Evolutionary conservation across 2,888 invertebrate genomes (phyloP), one percentile per base, ranked within the genome.

Genomic region (Rhogogaster chlorosoma): DNA sequence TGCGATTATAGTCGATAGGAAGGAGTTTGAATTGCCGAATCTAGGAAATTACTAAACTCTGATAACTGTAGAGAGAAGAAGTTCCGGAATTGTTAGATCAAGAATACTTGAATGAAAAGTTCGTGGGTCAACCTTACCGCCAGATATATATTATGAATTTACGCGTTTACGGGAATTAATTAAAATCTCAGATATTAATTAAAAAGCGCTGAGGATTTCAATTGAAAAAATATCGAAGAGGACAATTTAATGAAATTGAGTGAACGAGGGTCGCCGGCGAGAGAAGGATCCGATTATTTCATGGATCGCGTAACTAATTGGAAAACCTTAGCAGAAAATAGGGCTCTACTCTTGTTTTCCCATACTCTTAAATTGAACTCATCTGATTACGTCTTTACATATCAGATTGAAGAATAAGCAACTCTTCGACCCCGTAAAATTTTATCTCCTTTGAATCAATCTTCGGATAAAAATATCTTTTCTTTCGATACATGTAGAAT

Each of bases 121-220:
- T 42, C 38, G 3, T 10, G 26, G 42, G 26, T 73, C 22, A 42
- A 73, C 10, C 22, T 22, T 73, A 22, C 32, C 67, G 67, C 10
- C 67, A 32, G 10, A 67, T 61, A 71, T 61, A 71, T 32, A 32
- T 32, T 71, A n/a, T n/a, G 22, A 73, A 22, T n/a, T n/a, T n/a
- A n/a, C n/a, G 22, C n/a, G 26, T 73, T 38, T 42, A 38, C n/a
- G 10, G 42, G 26, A 73, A 73, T 73, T 42, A 73, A 42, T 73
- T 73, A 26, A 73, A n/a, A 73, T 73, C 73, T 73, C 22, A 42
- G 18, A n/a, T 38, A 42, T 73, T 73, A 38, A 73, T 73, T n/a
- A 73, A 73, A 73, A 42, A 42, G 73, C 73, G 26, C 42, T 6
- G 18, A 22, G 38, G 73, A 73, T 42, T 22, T 26, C 12, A 42